These are phyloP conservation scores for Heliopora coerulea DNA, from an alignment of 92 coral and sea anemone species.

Conservation along the genomic window DNA sequence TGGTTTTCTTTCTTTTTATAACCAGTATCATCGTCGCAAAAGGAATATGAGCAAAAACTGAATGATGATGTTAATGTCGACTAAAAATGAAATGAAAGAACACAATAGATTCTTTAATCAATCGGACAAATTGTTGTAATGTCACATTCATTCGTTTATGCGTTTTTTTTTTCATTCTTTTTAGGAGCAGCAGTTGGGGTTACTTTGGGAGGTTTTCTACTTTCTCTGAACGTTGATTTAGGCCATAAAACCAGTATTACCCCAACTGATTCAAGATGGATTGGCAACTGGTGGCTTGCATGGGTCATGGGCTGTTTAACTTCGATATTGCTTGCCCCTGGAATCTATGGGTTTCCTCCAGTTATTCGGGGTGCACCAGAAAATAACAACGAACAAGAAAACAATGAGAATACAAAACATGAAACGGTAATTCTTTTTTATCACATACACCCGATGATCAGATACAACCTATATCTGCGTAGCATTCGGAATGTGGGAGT, in stretches of 20 bases:
- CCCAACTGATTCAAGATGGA: conserved; percentile 65
- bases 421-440: too few relatives aligned
- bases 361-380: conserved; percentile 62
- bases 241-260: conserved; percentile 65
- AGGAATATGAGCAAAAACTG: too few relatives aligned
- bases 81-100: too few relatives aligned
- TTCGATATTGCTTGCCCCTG: conserved; percentile 50
- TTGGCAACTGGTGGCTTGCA: conserved; percentile 98
- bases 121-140: too few relatives aligned
- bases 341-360: conserved; percentile 63
- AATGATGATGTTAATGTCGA: too few relatives aligned
- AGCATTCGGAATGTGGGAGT: too few relatives aligned
- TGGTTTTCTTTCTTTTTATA: too few relatives aligned
- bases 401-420: conserved; percentile 33
- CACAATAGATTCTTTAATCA: too few relatives aligned
- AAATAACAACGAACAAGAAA: conserved; percentile 38
- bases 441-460: too few relatives aligned
- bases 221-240: conserved; percentile 71
- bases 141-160: too few relatives aligned
- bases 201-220: conserved; percentile 59
- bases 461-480: too few relatives aligned
- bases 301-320: conserved; percentile 47
- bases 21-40: too few relatives aligned
- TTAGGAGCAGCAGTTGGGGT: conserved; percentile 73
- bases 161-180: background rate